A percentile compares a stretch with the other conserved stretches of the same genome.
Conservation (phyloP, 1,140 invertebrate genomes). For the Microplitis demolitor region DNA sequence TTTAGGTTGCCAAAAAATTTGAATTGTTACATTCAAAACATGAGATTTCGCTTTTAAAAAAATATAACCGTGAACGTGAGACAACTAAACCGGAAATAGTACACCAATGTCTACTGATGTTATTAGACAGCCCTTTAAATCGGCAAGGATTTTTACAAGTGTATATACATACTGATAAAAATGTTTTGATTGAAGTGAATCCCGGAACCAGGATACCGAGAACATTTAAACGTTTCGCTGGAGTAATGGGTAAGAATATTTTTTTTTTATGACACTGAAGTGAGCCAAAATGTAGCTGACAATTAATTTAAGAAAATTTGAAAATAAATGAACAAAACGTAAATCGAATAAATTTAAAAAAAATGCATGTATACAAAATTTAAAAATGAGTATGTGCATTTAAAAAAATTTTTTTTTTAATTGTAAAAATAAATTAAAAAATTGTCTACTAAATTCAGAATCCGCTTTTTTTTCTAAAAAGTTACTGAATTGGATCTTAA, state of each 20-base stretch:
- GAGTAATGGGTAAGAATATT: constrained; percentile 83
- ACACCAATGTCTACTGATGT: constrained; percentile 94
- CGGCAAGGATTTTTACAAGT: constrained; percentile 89
- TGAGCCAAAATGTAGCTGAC: no score
- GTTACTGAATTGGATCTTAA: no score
- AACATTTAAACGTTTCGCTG: constrained; percentile 98
- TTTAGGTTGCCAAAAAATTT: constrained; percentile 83
- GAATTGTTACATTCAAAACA: constrained; percentile 97
- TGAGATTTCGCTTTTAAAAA: constrained; percentile 82
- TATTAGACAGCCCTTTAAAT: constrained; percentile 96
- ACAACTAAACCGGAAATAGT: constrained; percentile 91
- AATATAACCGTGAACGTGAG: constrained; percentile 82
- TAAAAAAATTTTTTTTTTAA: no score
- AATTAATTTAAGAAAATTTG: no score
- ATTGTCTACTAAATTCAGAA: no score
- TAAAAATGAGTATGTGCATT: no score
- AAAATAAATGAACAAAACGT: no score
- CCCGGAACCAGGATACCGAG: constrained; percentile 98
- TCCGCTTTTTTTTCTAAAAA: no score
- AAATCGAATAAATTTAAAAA: no score
- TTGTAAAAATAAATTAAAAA: no score
- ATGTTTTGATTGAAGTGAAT: constrained; percentile 98
- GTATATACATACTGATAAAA: constrained; percentile 94
- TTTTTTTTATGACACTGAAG: no score
- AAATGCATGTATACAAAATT: no score